phyloP scores from a whole-genome alignment of 1,140 invertebrate species.

The Aphelinus certus region DNA sequence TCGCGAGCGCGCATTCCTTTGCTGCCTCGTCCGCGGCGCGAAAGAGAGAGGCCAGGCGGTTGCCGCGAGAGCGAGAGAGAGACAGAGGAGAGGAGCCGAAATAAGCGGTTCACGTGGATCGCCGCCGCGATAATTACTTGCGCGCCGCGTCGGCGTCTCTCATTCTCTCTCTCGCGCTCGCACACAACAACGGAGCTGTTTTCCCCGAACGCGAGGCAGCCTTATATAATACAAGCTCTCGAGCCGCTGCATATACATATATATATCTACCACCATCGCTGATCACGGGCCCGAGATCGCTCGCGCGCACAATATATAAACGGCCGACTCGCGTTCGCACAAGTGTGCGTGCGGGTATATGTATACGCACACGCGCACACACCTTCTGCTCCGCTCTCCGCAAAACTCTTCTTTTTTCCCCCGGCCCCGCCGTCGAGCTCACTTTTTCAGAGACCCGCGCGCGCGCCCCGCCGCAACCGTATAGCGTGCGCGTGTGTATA shows the following conservation, averaged over 20 bases:
- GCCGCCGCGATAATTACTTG: constrained; percentile 36
- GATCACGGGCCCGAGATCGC: constrained; percentile 40
- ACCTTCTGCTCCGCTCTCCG: not conserved
- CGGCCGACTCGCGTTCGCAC: not conserved
- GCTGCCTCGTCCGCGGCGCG: not conserved
- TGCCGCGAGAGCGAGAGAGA: constrained; percentile 12
- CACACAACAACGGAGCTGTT: too few relatives aligned
- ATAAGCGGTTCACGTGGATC: constrained; percentile 38
- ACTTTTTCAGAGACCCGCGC: too few relatives aligned
- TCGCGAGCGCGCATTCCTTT: too few relatives aligned
- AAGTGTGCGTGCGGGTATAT: constrained; percentile 6
- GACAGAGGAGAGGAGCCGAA: constrained; percentile 37
- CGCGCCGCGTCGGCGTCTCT: constrained; percentile 19
- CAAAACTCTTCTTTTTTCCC: not conserved
- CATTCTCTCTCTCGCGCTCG: constrained; percentile 31
- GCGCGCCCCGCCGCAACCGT: too few relatives aligned
- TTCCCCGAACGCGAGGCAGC: not conserved
- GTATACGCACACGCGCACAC: too few relatives aligned
- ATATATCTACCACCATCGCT: constrained; percentile 45
- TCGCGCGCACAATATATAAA: constrained; percentile 26
- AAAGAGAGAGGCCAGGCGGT: not conserved
- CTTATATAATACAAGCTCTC: not conserved
- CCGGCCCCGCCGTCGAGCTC: not conserved
- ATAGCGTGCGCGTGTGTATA: too few relatives aligned
- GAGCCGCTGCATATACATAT: not conserved